These are phyloP conservation scores for Stomatorhinus ivindoensis DNA, from an alignment of 2,113 vertebrate genomes.

Conservation along the genomic window DNA sequence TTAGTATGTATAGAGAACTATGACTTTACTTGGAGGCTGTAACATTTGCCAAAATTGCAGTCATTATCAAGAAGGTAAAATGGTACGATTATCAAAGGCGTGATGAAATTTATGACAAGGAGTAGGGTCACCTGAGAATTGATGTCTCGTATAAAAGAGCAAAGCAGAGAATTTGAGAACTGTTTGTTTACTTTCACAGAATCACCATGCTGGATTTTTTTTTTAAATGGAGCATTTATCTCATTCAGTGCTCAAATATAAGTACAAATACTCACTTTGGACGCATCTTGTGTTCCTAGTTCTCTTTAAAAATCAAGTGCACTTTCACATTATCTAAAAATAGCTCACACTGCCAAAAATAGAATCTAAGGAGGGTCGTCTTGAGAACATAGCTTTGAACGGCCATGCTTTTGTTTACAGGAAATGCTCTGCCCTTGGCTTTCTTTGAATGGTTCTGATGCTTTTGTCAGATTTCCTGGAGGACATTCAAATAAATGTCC, in stretches of 20 bases:
- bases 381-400: background rate
- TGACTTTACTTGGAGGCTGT: background rate
- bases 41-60: background rate
- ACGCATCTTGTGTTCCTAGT: background rate
- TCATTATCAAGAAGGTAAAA: background rate
- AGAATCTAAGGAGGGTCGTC: background rate
- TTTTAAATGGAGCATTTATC: background rate
- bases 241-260: background rate
- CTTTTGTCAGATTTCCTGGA: background rate
- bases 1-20: background rate
- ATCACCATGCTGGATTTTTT: background rate
- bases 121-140: background rate
- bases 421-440: background rate
- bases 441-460: background rate
- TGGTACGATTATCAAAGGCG: background rate
- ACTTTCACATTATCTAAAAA: background rate
- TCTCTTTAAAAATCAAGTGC: background rate
- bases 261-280: background rate
- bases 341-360: background rate
- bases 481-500: slow-evolving; percentile 40
- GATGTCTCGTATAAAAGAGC: background rate
- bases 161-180: background rate
- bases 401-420: background rate
- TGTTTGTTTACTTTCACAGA: background rate
- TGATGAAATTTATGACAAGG: background rate